phyloP scores from a whole-genome alignment of 2,113 vertebrate species.

The Empidonax traillii region DNA sequence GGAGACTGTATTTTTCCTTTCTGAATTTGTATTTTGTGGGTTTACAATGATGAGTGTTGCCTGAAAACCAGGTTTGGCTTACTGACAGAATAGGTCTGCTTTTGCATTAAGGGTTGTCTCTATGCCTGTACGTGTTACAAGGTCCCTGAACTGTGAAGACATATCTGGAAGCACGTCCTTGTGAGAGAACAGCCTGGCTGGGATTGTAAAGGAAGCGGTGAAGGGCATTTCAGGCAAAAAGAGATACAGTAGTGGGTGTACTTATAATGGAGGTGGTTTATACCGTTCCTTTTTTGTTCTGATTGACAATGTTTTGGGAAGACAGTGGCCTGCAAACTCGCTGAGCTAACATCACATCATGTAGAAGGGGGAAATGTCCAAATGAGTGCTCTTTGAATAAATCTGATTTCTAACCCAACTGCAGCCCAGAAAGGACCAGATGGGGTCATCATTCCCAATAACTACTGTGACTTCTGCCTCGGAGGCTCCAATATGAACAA shows the following conservation, averaged over 20 bases:
- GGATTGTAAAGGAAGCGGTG: background rate
- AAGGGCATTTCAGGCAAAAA: background rate
- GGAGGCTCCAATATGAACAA: constrained; percentile 92
- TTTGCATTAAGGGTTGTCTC: background rate
- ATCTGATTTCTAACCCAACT: constrained; percentile 38
- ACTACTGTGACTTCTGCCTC: constrained; percentile 96
- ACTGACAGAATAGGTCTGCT: background rate
- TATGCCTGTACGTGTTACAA: fast-evolving
- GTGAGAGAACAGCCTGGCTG: background rate
- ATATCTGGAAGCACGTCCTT: background rate
- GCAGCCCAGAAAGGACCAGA: constrained; percentile 92
- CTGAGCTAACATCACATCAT: background rate
- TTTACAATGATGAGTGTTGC: background rate
- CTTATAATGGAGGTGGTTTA: background rate
- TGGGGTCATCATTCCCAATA: constrained; percentile 89
- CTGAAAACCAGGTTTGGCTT: background rate
- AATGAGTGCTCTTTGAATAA: constrained; percentile 12
- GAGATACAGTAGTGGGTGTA: background rate
- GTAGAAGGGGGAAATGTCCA: background rate
- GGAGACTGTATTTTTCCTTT: background rate
- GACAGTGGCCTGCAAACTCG: background rate
- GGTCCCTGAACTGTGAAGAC: background rate
- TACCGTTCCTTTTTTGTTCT: background rate
- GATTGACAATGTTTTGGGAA: background rate
- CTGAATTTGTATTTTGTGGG: background rate